phyloP scores from a whole-genome alignment of 2,888 invertebrate species.

The Zygogramma bicolorata region DNA sequence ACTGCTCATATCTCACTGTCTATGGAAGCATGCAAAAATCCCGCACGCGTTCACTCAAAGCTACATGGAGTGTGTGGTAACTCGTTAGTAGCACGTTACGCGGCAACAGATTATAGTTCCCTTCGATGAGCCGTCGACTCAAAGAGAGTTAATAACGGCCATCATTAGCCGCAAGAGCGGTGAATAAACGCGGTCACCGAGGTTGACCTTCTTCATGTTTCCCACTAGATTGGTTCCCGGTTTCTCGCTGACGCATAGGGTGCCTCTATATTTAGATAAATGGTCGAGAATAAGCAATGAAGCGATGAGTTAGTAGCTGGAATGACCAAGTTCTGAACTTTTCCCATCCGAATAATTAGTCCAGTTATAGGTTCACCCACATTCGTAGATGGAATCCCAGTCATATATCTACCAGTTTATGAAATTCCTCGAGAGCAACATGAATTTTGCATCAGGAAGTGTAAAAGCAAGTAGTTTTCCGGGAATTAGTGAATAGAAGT shows the following conservation, averaged over 20 bases:
- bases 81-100: constrained; percentile 28
- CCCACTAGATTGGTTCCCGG: constrained; percentile 31
- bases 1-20: neutral
- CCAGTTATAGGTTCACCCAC: neutral
- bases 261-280: constrained; percentile 2
- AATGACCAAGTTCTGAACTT: neutral
- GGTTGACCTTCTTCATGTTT: constrained; percentile 39
- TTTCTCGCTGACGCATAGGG: neutral
- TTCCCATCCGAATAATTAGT: neutral
- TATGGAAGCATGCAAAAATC: neutral
- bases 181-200: constrained; percentile 48
- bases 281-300: neutral
- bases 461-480: too few species aligned
- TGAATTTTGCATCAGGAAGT: too few species aligned
- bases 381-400: too few species aligned
- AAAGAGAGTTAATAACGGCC: constrained; percentile 54
- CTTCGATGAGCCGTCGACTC: constrained; percentile 46
- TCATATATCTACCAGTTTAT: too few species aligned
- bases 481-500: too few species aligned
- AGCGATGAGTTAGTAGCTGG: neutral
- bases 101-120: constrained; percentile 50
- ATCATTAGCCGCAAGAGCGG: constrained; percentile 42
- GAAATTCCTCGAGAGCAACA: too few species aligned
- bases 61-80: constrained; percentile 21
- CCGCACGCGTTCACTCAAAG: neutral